phyloP scores from a whole-genome alignment of 2,888 invertebrate species.

The Odontocolon sp. region DNA sequence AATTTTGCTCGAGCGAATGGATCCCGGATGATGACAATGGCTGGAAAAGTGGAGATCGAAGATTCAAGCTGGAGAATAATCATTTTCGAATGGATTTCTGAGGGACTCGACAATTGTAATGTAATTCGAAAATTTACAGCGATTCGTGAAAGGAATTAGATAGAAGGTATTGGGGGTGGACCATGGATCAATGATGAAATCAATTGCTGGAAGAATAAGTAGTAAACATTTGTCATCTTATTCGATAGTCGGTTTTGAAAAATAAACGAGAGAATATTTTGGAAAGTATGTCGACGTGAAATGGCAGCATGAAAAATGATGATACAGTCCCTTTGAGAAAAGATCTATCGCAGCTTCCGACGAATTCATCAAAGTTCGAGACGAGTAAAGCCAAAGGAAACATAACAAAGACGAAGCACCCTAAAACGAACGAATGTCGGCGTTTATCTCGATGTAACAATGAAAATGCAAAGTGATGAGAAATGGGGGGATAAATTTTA shows the following conservation, averaged over 20 bases:
- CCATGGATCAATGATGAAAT: neutral
- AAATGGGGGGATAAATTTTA: neutral
- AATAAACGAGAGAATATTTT: constrained; percentile 29
- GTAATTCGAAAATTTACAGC: too few species aligned
- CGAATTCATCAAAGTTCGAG: neutral
- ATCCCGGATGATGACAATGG: too few species aligned
- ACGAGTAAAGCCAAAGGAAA: neutral
- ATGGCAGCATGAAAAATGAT: neutral
- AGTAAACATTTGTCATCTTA: constrained; percentile 1
- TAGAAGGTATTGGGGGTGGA: too few species aligned
- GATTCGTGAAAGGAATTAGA: too few species aligned
- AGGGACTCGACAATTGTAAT: too few species aligned
- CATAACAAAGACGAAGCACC: neutral
- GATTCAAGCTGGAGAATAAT: too few species aligned
- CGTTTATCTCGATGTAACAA: neutral
- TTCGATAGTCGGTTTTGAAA: neutral
- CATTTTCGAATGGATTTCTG: too few species aligned
- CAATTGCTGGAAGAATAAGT: neutral
- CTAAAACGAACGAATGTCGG: too few species aligned
- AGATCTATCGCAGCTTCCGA: neutral
- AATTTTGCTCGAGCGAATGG: too few species aligned
- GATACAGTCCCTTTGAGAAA: neutral
- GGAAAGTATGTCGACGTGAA: neutral
- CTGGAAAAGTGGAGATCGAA: too few species aligned
- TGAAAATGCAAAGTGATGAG: neutral